Conservation (phyloP, 2,888 invertebrate genomes). For the Pseudolycoriella hygida region DNA sequence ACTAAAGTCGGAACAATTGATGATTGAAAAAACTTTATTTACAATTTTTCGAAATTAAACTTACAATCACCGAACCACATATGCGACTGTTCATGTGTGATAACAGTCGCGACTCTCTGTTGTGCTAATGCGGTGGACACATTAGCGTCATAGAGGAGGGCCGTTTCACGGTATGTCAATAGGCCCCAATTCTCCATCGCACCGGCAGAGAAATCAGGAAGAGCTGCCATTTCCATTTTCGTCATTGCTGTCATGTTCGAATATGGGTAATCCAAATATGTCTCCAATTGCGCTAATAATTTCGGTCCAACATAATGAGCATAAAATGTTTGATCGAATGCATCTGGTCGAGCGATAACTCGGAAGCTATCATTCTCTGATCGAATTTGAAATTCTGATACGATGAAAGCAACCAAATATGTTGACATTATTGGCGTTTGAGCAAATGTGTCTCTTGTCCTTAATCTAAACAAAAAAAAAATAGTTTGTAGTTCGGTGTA, state of each 20-base stretch:
- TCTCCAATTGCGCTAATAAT: conserved; percentile 32
- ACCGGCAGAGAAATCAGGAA: conserved; percentile 67
- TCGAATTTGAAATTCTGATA: conserved; percentile 45
- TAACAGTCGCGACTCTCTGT: conserved; percentile 40
- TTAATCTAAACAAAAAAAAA: conserved; percentile 7
- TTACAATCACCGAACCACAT: conserved; percentile 44
- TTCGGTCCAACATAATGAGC: conserved; percentile 41
- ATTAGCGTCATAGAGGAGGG: conserved; percentile 43
- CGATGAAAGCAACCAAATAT: conserved; percentile 59
- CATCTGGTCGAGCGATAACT: conserved; percentile 50
- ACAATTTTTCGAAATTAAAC: no score
- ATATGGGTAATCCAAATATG: conserved; percentile 40
- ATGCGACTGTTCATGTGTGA: conserved; percentile 31
- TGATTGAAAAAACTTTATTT: no score
- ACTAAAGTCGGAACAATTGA: no score
- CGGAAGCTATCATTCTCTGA: conserved; percentile 28
- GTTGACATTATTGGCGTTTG: conserved; percentile 56
- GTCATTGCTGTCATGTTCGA: conserved; percentile 35
- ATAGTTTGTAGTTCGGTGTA: no score
- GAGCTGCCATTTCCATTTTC: conserved; percentile 70
- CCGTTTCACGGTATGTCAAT: conserved; percentile 54
- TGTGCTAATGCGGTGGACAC: conserved; percentile 39
- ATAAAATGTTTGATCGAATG: conserved; percentile 45
- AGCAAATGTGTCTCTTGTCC: conserved; percentile 24
- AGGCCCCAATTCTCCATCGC: conserved; percentile 83